A percentile compares a stretch with the other conserved stretches of the same genome.
Evolutionary conservation across 92 coral and sea anemone genomes (phyloP).

Genomic region (Chrysogorgia sp.): DNA sequence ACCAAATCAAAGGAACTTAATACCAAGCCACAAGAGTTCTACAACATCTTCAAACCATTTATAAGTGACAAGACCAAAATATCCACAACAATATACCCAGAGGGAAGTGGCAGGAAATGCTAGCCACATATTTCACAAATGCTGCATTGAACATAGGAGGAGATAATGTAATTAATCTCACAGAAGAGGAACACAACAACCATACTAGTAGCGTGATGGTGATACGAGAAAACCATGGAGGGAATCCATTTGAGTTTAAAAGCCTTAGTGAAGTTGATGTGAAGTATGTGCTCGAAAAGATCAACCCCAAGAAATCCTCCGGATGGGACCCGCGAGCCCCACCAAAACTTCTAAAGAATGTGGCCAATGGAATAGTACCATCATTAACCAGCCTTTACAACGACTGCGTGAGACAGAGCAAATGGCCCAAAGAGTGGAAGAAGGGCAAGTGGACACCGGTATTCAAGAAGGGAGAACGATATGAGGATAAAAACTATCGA

Average conservation of each 20-base stretch:
- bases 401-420: constrained; percentile 37
- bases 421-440: constrained; percentile 53
- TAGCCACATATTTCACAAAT: constrained; percentile 43
- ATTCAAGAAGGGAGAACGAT: constrained; percentile 47
- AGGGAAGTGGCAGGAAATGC: constrained; percentile 29
- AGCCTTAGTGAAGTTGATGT: no score
- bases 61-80: no score
- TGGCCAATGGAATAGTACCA: constrained; percentile 61
- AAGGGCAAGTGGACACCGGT: constrained; percentile 61
- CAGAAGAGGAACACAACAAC: no score
- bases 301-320: constrained; percentile 50
- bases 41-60: no score
- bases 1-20: no score
- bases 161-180: no score
- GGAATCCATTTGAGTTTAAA: no score
- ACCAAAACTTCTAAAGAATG: constrained; percentile 51
- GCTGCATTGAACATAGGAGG: no score
- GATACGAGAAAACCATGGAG: no score
- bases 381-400: constrained; percentile 58
- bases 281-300: constrained; percentile 50
- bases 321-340: constrained; percentile 57
- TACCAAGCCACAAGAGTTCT: no score
- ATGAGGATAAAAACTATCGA: constrained; percentile 44
- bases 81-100: constrained; percentile 40
- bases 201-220: no score